Evolutionary conservation across 2,113 vertebrate species (phyloP).

Genomic region (Hippoglossus stenolepis): DNA sequence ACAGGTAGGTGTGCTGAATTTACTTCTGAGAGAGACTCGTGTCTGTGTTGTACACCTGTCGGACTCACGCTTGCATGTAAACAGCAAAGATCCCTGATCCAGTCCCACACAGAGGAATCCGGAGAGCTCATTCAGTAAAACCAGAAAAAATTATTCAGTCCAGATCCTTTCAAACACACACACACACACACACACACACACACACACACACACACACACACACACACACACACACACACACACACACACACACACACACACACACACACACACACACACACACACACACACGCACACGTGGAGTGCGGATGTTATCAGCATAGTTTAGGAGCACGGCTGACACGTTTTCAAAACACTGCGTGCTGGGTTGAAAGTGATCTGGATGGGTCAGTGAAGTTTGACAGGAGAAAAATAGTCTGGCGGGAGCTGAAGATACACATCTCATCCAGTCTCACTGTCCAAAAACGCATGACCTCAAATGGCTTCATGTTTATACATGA

Average conservation of each 20-base stretch:
- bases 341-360: constrained; percentile 70
- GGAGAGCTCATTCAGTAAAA: constrained; percentile 45
- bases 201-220: constrained; percentile 33
- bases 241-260: constrained; percentile 11
- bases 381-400: constrained; percentile 63
- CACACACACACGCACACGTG: constrained; percentile 47
- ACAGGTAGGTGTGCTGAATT: constrained; percentile 21
- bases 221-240: constrained; percentile 39
- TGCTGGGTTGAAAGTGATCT: constrained; percentile 54
- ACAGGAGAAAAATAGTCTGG: constrained; percentile 61
- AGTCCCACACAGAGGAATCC: constrained; percentile 25
- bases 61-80: constrained; percentile 42
- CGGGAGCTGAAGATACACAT: constrained; percentile 38
- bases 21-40: constrained; percentile 13
- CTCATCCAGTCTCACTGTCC: constrained; percentile 20
- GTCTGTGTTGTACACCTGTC: constrained; percentile 24
- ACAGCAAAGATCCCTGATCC: constrained; percentile 43
- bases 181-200: constrained; percentile 23
- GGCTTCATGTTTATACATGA: constrained; percentile 27
- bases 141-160: constrained; percentile 55
- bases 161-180: constrained; percentile 43
- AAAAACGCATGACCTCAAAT: constrained; percentile 23
- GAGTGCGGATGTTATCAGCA: constrained; percentile 54
- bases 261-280: constrained; percentile 26
- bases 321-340: constrained; percentile 65